Base-by-base conservation (phyloP, 1,140 invertebrate species). In the Drosophila varians region DNA sequence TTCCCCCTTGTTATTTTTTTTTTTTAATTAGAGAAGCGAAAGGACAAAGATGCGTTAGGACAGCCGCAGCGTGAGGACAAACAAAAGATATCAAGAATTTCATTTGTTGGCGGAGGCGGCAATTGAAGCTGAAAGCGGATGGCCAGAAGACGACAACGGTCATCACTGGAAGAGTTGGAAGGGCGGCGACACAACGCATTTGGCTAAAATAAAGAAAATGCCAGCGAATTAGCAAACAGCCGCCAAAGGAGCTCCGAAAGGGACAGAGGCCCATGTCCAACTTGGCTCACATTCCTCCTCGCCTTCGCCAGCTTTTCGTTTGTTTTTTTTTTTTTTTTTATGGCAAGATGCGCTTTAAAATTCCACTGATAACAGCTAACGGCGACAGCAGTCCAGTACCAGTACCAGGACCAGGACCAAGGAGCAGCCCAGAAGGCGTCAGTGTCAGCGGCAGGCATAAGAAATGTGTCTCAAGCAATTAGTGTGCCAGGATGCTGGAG, bases 21-120 rank as follows among this genome's bases (percentile, higher is more conserved):
- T 75, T 83, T 86, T 84, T 86, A 87, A 86, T 86, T 87, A 86
- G 82, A 80, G 82, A 87, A 70, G 65, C 73, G 64, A 77, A 87
- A 82, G 77, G 82, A 86, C 82, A 70, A 87, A 82, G 82, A 86
- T 87, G 82, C 82, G 82, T 87, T 51, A 62, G 73, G 82, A 82
- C 82, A 77, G 78, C 52, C 52, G 54, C 72, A 73, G 46, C 72
- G 77, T 68, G 69, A 74, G 82, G 78, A 80, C 82, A 86, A 87
- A 87, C 82, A 86, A 86, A 86, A 86, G 82, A 86, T 87, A 86
- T 86, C 82, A 86, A 87, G 82, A 86, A 86, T 88, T 86, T 87
- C 82, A 82, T 87, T 84, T 84, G 79, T 84, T 84, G 43, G 58
- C 61, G 65, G 49, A 74, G 56, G 60, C 79, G 58, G 74, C 80